These are phyloP conservation scores for Bagarius yarrelli DNA, from an alignment of 2,113 vertebrate genomes.

Conservation along the genomic window DNA sequence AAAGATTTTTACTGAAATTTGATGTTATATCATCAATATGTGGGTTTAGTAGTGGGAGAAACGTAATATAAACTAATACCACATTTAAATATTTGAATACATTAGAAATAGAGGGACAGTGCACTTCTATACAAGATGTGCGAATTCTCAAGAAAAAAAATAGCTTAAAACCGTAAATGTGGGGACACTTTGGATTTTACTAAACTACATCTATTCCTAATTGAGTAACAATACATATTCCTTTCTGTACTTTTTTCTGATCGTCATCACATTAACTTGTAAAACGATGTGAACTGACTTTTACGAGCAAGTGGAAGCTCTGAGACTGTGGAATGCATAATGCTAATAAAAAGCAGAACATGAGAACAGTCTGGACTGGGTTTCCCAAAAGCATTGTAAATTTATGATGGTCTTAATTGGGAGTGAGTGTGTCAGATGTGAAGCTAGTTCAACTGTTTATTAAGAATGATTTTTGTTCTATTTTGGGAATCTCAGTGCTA, in stretches of 20 bases:
- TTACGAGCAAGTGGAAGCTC: not conserved
- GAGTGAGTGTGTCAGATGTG: not conserved
- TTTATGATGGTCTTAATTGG: conserved; percentile 5
- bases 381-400: conserved; percentile 16
- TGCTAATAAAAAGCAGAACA: not conserved
- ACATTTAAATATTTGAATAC: too few relatives aligned
- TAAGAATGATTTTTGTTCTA: not conserved
- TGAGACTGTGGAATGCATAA: not conserved
- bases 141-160: too few relatives aligned
- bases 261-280: not conserved
- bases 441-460: not conserved
- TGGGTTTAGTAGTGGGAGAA: not conserved
- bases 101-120: too few relatives aligned
- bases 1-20: not conserved
- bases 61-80: not conserved
- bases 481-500: not conserved
- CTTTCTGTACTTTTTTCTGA: not conserved
- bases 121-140: too few relatives aligned
- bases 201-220: not conserved
- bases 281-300: not conserved
- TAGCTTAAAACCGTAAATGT: too few relatives aligned
- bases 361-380: not conserved
- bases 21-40: not conserved
- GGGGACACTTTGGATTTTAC: too few relatives aligned
- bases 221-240: not conserved